Percentiles rank a stretch among this genome's conserved stretches.
Evolutionary conservation across 1,140 invertebrate genomes (phyloP).

Genomic region (Nasonia longicornis): DNA sequence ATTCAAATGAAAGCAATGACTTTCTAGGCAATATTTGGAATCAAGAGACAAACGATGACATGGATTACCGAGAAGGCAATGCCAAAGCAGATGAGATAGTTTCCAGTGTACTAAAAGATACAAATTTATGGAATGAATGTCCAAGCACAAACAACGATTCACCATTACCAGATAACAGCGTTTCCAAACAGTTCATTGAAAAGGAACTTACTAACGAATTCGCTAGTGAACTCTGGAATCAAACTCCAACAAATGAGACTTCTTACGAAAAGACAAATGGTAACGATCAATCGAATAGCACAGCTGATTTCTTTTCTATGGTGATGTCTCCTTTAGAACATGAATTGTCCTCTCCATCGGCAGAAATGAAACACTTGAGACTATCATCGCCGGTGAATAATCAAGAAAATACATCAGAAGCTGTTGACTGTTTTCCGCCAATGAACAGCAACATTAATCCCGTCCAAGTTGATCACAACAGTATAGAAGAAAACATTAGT

Average conservation of each 20-base stretch:
- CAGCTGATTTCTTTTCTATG: conserved; percentile 67
- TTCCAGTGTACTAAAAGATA: not conserved
- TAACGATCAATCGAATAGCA: conserved; percentile 54
- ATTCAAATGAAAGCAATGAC: conserved; percentile 17
- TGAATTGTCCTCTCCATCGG: conserved; percentile 61
- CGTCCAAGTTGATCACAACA: conserved; percentile 36
- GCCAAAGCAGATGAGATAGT: not conserved
- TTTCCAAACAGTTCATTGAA: conserved; percentile 12
- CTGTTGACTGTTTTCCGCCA: conserved; percentile 46
- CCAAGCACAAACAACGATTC: not conserved
- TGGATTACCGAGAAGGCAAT: conserved; percentile 34
- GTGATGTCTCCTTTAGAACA: conserved; percentile 65
- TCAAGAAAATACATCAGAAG: conserved; percentile 47
- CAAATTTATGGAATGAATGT: conserved; percentile 20
- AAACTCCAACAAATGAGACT: conserved; percentile 6
- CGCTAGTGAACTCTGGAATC: conserved; percentile 13
- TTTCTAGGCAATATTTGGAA: conserved; percentile 33
- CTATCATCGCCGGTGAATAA: conserved; percentile 62
- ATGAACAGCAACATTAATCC: conserved; percentile 47
- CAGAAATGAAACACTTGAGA: conserved; percentile 69
- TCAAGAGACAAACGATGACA: conserved; percentile 23
- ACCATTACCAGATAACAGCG: not conserved
- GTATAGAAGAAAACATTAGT: conserved; percentile 46
- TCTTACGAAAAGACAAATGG: conserved; percentile 28
- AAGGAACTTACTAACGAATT: conserved; percentile 14